phyloP scores from a whole-genome alignment of 2,113 vertebrate species.

The Fulmarus glacialis region DNA sequence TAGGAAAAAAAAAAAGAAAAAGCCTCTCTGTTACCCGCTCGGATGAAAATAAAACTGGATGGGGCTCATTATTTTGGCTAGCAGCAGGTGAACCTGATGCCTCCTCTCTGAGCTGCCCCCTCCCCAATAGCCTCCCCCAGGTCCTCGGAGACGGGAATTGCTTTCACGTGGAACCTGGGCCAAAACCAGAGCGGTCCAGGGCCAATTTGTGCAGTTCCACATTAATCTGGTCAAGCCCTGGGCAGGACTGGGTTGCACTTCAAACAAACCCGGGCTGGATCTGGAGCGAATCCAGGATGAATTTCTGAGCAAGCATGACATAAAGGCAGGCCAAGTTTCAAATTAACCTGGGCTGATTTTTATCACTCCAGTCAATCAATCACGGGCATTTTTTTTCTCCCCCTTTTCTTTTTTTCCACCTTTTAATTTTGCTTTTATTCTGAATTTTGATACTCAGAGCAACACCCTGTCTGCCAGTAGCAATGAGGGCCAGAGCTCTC shows the following conservation, averaged over 20 bases:
- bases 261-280: neutral
- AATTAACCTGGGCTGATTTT: neutral
- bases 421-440: neutral
- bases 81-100: neutral
- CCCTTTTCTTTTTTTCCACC: fast-evolving
- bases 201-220: neutral
- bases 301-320: neutral
- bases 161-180: neutral
- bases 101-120: neutral
- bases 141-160: neutral
- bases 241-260: neutral
- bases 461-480: neutral
- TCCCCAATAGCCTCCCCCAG: neutral
- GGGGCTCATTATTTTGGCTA: neutral
- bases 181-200: neutral
- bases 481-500: neutral
- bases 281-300: neutral
- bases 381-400: neutral
- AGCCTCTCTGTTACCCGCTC: fast-evolving
- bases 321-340: neutral
- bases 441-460: neutral
- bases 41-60: neutral
- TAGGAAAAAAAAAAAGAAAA: neutral
- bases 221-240: neutral
- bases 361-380: neutral